Base-by-base conservation (phyloP, 1,140 invertebrate genomes). In the Aradophagus sp. region DNA sequence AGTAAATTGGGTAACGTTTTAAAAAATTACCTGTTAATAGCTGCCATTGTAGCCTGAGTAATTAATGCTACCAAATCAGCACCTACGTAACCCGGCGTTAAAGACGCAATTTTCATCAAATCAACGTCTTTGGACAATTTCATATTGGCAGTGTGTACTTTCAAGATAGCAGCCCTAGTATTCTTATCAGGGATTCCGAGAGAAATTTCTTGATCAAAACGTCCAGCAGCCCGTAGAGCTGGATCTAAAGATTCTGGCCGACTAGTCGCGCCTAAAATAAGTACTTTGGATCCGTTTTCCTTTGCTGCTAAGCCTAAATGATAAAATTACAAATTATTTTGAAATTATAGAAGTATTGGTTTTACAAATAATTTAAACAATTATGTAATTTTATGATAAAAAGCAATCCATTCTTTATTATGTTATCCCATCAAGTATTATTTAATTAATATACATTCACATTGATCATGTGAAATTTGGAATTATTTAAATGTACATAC, bases 11-110 rank as follows among this genome's bases (percentile, higher is more conserved):
- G n/a, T n/a, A n/a, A n/a, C n/a, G n/a, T 41, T 45, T 20, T 16
- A 36, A 47, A 36, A 35, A 32, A 41, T 35, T 79, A 88, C 86
- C 89, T 87, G 70, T 95, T 93, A 0, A 97, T 91, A 15, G 96
- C 95, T 69, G 90, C 89, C 79, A 95, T 92, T 4, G 93, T 93
- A 17, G 97, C 94, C 86, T 97, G 94, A 66, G 92, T 89, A 1
- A 93, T 90, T 20, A 99, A 85, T 0, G 95, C 92, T 76, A 92
- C 89, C 15, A 99, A 87, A 89, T 99, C 98, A 7, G 95, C 96
- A 13, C 96, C 97, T 23, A 99, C 97, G 88, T 93, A 99, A n/a
- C 97, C 97, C 5, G 97, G 97, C 20, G 96, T 98, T 14, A 92
- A 85, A 72, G 91, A 89, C 16, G 96, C 95, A 35, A 99, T 84